Conservation (phyloP, 2,888 invertebrate species). For the Lepas anatifera region DNA sequence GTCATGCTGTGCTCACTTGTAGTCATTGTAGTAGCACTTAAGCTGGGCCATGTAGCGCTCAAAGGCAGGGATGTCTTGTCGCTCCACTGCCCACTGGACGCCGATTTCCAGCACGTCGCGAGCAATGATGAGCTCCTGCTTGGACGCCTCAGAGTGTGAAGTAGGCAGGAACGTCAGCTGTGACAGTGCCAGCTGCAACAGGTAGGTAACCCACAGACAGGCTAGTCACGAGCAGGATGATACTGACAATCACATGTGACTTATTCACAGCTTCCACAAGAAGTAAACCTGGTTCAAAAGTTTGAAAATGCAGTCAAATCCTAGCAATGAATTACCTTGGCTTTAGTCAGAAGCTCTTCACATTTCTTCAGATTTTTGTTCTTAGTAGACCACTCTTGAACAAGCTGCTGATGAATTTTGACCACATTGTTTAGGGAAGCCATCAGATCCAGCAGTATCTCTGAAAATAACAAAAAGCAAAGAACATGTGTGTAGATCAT, state of each 20-base stretch:
- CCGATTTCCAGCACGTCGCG: constrained; percentile 46
- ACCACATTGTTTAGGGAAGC: constrained; percentile 15
- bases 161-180: constrained; percentile 76
- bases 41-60: constrained; percentile 95
- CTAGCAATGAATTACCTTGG: constrained; percentile 23
- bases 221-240: too few relatives aligned
- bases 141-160: constrained; percentile 56
- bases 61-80: constrained; percentile 85
- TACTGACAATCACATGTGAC: too few relatives aligned
- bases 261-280: too few relatives aligned
- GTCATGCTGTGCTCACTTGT: constrained; percentile 34
- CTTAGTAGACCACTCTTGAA: constrained; percentile 23
- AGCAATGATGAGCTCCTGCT: constrained; percentile 61
- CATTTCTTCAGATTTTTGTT: constrained; percentile 22
- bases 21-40: constrained; percentile 94
- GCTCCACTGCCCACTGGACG: constrained; percentile 71
- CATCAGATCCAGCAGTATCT: too few relatives aligned
- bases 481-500: too few relatives aligned
- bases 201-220: too few relatives aligned
- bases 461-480: too few relatives aligned
- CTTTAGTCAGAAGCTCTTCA: constrained; percentile 23
- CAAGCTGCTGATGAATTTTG: constrained; percentile 21
- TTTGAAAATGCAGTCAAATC: too few relatives aligned
- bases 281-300: not conserved
- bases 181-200: constrained; percentile 72